Evolutionary conservation across 1,140 invertebrate species (phyloP).

Genomic region (Goniozus legneri): DNA sequence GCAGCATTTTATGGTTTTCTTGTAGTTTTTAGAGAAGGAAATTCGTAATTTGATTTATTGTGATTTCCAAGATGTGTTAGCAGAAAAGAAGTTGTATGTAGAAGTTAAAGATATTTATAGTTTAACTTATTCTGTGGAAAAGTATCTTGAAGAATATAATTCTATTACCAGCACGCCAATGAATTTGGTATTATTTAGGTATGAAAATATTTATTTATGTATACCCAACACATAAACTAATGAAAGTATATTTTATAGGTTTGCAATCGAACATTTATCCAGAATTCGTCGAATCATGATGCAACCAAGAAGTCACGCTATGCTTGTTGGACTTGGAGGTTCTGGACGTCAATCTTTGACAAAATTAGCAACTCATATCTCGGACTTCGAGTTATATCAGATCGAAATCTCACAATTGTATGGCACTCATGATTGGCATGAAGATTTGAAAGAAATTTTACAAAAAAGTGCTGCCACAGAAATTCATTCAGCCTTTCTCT

Average conservation of each 20-base stretch:
- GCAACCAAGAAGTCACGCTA: slow-evolving; percentile 80
- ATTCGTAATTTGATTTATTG: slow-evolving; percentile 88
- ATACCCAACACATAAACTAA: too few species aligned
- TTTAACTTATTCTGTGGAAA: slow-evolving; percentile 75
- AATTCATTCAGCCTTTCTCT: slow-evolving; percentile 85
- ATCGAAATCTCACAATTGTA: slow-evolving; percentile 90
- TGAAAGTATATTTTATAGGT: slow-evolving; percentile 59
- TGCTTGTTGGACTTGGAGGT: slow-evolving; percentile 86
- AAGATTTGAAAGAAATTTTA: slow-evolving; percentile 82
- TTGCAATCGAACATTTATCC: slow-evolving; percentile 92
- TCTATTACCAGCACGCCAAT: slow-evolving; percentile 96
- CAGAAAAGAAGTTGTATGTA: slow-evolving; percentile 80
- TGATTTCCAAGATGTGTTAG: slow-evolving; percentile 91
- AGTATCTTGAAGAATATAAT: slow-evolving; percentile 89
- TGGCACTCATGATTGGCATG: slow-evolving; percentile 81
- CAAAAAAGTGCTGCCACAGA: slow-evolving; percentile 79
- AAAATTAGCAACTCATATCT: slow-evolving; percentile 84
- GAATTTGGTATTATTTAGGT: slow-evolving; percentile 92
- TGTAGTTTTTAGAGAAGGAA: slow-evolving; percentile 72
- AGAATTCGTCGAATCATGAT: slow-evolving; percentile 87
- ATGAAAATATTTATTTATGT: slow-evolving; percentile 11
- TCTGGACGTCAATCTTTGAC: slow-evolving; percentile 89
- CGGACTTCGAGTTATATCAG: slow-evolving; percentile 88
- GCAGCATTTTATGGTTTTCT: slow-evolving; percentile 21
- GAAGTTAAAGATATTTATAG: slow-evolving; percentile 82